Conservation (phyloP, 1,140 invertebrate genomes). For the Magallana gigas region DNA sequence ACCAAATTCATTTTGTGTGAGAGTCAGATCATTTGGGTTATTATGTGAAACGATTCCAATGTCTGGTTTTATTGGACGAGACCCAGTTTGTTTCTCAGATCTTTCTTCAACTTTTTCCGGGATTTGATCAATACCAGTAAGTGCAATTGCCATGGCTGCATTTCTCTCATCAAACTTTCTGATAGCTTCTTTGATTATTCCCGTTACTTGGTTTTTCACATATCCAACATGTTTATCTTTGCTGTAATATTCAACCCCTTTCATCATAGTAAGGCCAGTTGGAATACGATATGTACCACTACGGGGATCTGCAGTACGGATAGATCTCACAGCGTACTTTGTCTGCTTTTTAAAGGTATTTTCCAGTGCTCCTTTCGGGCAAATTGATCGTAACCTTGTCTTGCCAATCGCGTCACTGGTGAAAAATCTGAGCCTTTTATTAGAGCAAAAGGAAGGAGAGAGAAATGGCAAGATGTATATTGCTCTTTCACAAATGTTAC, state of each 20-base stretch:
- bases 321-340: neutral
- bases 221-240: neutral
- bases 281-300: neutral
- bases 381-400: neutral
- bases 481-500: slow-evolving; percentile 14
- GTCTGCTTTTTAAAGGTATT: neutral
- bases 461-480: neutral
- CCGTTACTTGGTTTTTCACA: neutral
- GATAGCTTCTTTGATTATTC: neutral
- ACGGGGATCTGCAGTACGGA: neutral
- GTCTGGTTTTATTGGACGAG: neutral
- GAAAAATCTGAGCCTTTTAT: slow-evolving; percentile 25
- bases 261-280: neutral
- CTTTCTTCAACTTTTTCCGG: neutral
- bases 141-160: neutral
- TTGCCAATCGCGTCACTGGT: neutral
- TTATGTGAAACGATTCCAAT: neutral
- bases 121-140: neutral
- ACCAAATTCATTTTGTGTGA: neutral
- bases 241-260: slow-evolving; percentile 3
- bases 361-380: neutral
- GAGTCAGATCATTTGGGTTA: neutral
- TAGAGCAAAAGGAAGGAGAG: neutral
- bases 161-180: neutral
- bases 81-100: neutral